These are phyloP conservation scores for Gymnosoma rotundatum DNA, from an alignment of 2,888 invertebrate genomes.

Conservation along the genomic window DNA sequence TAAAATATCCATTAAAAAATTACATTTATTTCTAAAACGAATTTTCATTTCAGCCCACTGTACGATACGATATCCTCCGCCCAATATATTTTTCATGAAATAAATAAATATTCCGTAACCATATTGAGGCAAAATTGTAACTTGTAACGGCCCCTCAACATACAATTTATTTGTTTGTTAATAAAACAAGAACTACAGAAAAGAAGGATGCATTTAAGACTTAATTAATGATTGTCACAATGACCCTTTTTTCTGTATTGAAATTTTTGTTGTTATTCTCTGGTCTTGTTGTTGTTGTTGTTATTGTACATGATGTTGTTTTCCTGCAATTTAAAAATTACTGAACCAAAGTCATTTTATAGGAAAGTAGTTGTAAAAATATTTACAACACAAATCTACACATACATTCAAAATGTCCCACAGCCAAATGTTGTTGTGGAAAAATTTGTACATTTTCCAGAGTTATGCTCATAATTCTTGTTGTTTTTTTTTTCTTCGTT, in stretches of 20 bases:
- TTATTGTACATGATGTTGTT: slow-evolving; percentile 1
- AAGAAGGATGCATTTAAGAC: slow-evolving; percentile 48
- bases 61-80: not conserved
- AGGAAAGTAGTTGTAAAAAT: slow-evolving; percentile 51
- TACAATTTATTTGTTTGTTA: slow-evolving; percentile 44
- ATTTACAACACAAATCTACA: slow-evolving; percentile 38
- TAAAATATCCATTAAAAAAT: no score
- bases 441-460: slow-evolving; percentile 7
- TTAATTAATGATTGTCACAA: slow-evolving; percentile 66
- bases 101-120: slow-evolving; percentile 29
- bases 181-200: slow-evolving; percentile 14
- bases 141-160: slow-evolving; percentile 11
- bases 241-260: slow-evolving; percentile 41
- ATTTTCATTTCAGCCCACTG: no score
- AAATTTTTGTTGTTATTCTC: not conserved
- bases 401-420: slow-evolving; percentile 11
- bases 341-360: slow-evolving; percentile 48
- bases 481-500: not conserved
- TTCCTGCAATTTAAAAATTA: slow-evolving; percentile 42
- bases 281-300: not conserved
- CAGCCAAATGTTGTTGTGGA: slow-evolving; percentile 16
- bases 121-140: slow-evolving; percentile 24
- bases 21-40: no score
- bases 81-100: not conserved
- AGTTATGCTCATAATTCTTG: slow-evolving; percentile 37